Evolutionary conservation across 2,113 vertebrate genomes (phyloP), one percentile per base, ranked within the genome.

Genomic region (Peromyscus polionotus): DNA sequence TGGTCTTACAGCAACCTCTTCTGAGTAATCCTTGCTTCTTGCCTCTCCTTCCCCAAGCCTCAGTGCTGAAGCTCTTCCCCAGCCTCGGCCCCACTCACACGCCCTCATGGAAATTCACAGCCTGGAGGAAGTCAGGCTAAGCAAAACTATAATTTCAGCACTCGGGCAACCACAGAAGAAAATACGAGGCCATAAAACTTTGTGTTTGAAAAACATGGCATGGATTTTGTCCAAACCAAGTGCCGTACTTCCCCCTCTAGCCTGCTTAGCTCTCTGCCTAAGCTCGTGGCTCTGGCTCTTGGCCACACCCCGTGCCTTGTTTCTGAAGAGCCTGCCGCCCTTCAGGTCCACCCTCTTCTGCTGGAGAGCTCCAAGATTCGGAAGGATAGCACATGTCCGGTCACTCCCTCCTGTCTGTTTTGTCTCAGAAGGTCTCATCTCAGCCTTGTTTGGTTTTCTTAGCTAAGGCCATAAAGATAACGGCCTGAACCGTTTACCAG

Each of bases 121-220:
- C 92, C 42, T 28, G 5, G 19, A 93, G 70, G 65, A 85, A 92
- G 84, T 76, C 88, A 0, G 3, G 48, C 19, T 45, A 39, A 95
- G 85, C 57, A 75, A 77, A 67, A 77, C 86, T 87, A 1, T 68
- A 36, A 93, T 95, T 87, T 94, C 33, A 91, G 76, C 75, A 88
- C 54, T n/a, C 10, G 42, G 81, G 61, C 57, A 90, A 73, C 79
- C 86, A 72, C 51, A 63, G 70, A 54, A 83, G 86, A 95, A 93
- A 81, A 89, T 16, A 51, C 0, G 5, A 94, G 79, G 79, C 45
- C 67, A 7, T 92, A 70, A 93, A 95, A 95, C 42, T 70, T 65
- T 80, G 28, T 39, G 77, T 48, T 90, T 94, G 57, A 75, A 97
- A 97, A 94, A 63, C 63, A 63, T n/a, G 65, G 72, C 77, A 59